phyloP scores from a whole-genome alignment of 2,797 vertebrate genomes.

The Helicolenus hilgendorfi region DNA sequence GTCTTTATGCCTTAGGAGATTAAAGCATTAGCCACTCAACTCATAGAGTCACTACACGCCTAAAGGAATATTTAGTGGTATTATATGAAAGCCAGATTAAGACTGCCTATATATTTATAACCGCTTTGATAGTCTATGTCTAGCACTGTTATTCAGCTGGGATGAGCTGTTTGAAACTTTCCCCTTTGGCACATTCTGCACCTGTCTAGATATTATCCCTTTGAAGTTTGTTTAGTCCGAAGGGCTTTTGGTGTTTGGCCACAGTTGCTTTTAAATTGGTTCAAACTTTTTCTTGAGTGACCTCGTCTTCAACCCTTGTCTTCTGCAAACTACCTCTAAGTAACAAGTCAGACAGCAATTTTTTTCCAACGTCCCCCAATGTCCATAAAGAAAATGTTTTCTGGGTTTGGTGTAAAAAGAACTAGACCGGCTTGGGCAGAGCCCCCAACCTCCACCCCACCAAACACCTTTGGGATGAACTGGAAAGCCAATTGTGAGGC shows the following conservation, averaged over 20 bases:
- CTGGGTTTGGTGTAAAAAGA: background rate
- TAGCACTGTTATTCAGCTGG: constrained; percentile 12
- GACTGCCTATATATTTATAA: constrained; percentile 52
- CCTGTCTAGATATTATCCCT: constrained; percentile 52
- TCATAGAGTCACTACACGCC: constrained; percentile 30
- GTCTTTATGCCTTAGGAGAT: constrained; percentile 23
- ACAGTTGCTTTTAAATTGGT: constrained; percentile 40
- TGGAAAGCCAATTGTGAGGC: background rate
- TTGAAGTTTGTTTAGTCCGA: constrained; percentile 41
- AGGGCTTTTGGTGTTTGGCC: constrained; percentile 33
- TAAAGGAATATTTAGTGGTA: constrained; percentile 22
- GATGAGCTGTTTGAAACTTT: constrained; percentile 24
- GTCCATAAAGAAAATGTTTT: background rate
- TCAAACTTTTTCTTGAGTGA: constrained; percentile 33
- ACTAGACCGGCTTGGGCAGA: background rate
- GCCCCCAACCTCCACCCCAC: background rate
- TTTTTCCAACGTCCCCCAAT: background rate
- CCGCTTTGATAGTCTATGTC: background rate
- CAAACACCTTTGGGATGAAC: background rate
- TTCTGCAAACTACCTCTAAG: constrained; percentile 9
- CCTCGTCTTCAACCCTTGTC: constrained; percentile 29
- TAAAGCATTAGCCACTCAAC: constrained; percentile 25
- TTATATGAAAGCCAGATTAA: constrained; percentile 52
- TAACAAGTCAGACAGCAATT: background rate
- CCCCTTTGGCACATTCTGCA: constrained; percentile 2